phyloP scores from a whole-genome alignment of 2,888 invertebrate species.

The Dexiosoma caninum region DNA sequence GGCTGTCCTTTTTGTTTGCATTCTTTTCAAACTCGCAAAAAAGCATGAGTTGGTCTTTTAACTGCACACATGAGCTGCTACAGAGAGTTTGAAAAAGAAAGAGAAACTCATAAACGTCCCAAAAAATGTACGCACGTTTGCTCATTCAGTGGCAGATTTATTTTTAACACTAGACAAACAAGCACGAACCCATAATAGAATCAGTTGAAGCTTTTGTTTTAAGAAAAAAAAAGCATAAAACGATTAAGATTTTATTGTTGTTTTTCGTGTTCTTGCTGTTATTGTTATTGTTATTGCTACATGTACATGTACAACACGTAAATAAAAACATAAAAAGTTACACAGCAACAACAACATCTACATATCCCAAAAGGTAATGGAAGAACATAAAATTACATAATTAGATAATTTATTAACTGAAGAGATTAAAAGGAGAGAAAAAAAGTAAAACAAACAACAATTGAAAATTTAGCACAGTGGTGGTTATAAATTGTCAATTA shows the following conservation, averaged over 20 bases:
- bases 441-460: background rate
- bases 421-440: slow-evolving; percentile 2
- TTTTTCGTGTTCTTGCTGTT: no score
- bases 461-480: background rate
- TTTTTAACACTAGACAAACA: background rate
- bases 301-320: no score
- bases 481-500: no score
- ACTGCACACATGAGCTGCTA: no score
- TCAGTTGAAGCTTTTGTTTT: background rate
- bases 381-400: slow-evolving; percentile 4
- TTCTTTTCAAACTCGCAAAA: no score
- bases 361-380: background rate
- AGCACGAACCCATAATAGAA: background rate
- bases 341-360: background rate
- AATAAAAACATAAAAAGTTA: no score
- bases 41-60: no score
- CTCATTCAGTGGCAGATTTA: background rate
- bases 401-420: background rate
- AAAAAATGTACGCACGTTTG: background rate
- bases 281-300: no score
- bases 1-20: no score
- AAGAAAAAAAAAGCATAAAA: background rate
- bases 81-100: no score
- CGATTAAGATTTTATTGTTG: background rate
- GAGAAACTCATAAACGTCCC: no score